Conservation (phyloP, 2,888 invertebrate genomes). For the Parapristionchus giblindavisi region DNA sequence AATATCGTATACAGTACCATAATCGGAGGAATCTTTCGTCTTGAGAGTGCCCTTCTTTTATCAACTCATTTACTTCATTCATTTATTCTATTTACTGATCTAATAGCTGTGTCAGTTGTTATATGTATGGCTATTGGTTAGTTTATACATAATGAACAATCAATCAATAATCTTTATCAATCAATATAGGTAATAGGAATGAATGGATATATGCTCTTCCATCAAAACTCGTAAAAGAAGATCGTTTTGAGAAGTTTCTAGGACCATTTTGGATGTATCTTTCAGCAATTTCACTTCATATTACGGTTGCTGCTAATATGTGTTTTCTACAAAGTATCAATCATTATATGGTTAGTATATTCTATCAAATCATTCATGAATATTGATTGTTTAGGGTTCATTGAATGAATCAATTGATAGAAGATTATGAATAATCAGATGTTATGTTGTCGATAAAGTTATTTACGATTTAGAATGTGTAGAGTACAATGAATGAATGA, state of each 20-base stretch:
- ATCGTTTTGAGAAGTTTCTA: conserved; percentile 49
- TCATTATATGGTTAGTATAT: conserved; percentile 4
- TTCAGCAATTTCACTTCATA: conserved; percentile 65
- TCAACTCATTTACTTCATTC: conserved; percentile 31
- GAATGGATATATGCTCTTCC: conserved; percentile 35
- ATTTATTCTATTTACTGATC: conserved; percentile 63
- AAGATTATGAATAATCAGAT: background rate
- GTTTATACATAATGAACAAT: background rate
- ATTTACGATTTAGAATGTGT: no score
- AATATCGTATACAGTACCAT: background rate
- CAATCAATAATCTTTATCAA: background rate
- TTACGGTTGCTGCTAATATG: conserved; percentile 65
- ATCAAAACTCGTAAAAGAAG: conserved; percentile 12
- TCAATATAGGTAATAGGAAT: conserved; percentile 32
- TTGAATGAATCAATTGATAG: background rate
- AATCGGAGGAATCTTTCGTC: background rate
- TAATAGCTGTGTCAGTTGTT: conserved; percentile 61
- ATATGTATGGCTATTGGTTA: conserved; percentile 63
- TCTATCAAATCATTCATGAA: background rate
- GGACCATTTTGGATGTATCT: conserved; percentile 69
- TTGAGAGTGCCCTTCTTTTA: background rate
- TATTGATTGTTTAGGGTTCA: background rate
- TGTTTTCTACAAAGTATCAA: conserved; percentile 56
- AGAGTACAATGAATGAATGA: no score
- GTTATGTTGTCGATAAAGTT: background rate